Conservation (phyloP, 1,140 invertebrate genomes). For the Potamilus streckersoni region DNA sequence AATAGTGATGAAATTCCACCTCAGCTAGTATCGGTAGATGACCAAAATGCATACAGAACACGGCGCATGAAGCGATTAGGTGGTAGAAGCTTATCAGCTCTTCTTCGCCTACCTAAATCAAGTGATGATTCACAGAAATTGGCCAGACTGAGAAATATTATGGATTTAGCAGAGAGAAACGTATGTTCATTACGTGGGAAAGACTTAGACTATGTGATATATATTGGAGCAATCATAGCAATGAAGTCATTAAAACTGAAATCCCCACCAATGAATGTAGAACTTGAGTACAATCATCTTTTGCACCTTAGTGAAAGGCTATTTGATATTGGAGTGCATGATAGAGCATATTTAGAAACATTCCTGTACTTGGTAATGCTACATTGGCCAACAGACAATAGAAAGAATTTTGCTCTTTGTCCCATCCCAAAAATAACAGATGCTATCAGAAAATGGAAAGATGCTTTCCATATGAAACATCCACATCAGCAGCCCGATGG, state of each 20-base stretch:
- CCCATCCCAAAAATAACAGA: slow-evolving; percentile 12
- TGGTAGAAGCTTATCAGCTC: slow-evolving; percentile 17
- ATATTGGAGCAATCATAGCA: too few species aligned
- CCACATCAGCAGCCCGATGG: slow-evolving; percentile 25
- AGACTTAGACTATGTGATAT: slow-evolving; percentile 15
- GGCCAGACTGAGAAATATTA: too few species aligned
- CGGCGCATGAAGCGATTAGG: slow-evolving; percentile 18
- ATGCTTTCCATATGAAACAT: slow-evolving; percentile 26
- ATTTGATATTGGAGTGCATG: slow-evolving; percentile 3
- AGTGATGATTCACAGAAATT: slow-evolving; percentile 16
- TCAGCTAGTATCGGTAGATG: slow-evolving; percentile 8
- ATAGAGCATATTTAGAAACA: slow-evolving; percentile 16
- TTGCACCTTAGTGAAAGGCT: background rate
- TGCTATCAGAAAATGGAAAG: slow-evolving; percentile 23
- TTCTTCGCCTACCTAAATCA: slow-evolving; percentile 40
- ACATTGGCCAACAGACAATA: slow-evolving; percentile 27
- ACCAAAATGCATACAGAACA: slow-evolving; percentile 21
- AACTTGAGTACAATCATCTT: too few species aligned
- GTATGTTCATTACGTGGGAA: slow-evolving; percentile 7
- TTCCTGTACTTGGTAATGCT: slow-evolving; percentile 27
- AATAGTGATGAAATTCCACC: slow-evolving; percentile 14
- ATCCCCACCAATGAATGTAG: too few species aligned
- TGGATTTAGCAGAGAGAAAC: slow-evolving; percentile 3
- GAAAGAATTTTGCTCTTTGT: slow-evolving; percentile 7
- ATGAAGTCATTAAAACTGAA: too few species aligned